Evolutionary conservation across 2,888 invertebrate genomes (phyloP).

Genomic region (Magallana nippona): DNA sequence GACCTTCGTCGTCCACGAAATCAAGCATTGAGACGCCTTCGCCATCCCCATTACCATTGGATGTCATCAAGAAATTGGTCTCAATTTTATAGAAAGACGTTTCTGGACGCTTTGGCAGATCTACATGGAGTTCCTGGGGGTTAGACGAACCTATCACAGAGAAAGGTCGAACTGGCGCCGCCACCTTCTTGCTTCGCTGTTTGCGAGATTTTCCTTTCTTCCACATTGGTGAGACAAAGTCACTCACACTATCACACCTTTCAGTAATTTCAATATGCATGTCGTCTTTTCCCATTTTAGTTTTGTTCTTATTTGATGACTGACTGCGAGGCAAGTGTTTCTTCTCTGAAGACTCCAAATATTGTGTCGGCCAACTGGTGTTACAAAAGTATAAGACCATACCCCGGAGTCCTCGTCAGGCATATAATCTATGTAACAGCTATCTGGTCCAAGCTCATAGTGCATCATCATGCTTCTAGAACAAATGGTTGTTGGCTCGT

Average conservation of each 20-base stretch:
- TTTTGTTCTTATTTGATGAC: too few species aligned
- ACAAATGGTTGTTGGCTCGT: constrained; percentile 19
- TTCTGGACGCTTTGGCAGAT: constrained; percentile 8
- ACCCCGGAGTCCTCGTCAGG: background rate
- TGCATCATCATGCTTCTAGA: constrained; percentile 12
- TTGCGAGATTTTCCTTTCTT: constrained; percentile 24
- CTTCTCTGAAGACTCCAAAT: background rate
- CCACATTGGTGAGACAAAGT: constrained; percentile 27
- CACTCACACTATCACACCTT: constrained; percentile 16
- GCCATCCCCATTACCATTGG: background rate
- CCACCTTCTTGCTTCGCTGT: constrained; percentile 16
- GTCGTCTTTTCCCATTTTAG: constrained; percentile 3
- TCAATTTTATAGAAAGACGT: background rate
- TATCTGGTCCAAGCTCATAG: background rate
- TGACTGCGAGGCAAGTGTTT: background rate
- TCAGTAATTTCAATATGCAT: constrained; percentile 12
- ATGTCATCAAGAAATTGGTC: constrained; percentile 17
- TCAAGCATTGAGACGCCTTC: constrained; percentile 9
- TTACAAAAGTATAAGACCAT: background rate
- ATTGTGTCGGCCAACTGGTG: background rate
- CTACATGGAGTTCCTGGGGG: constrained; percentile 4
- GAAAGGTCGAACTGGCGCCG: background rate
- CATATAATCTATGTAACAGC: background rate
- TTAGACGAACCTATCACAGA: constrained; percentile 12
- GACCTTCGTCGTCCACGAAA: constrained; percentile 3